These are phyloP conservation scores for Thyatira batis DNA, from an alignment of 2,888 invertebrate genomes.

Conservation along the genomic window DNA sequence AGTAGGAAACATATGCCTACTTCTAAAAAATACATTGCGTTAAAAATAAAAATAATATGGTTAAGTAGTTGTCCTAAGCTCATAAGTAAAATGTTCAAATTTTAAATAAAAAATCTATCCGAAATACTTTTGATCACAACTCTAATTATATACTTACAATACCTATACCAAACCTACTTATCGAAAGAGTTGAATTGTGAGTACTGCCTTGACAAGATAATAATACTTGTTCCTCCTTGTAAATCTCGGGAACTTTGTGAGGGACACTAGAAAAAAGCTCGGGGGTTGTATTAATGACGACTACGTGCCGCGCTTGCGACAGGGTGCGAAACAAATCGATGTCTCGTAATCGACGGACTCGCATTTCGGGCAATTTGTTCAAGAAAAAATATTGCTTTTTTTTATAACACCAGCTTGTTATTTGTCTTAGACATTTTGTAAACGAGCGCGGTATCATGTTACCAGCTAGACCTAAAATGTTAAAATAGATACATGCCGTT, in stretches of 20 bases:
- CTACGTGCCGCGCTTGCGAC: slow-evolving; percentile 52
- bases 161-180: too few relatives aligned
- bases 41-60: too few relatives aligned
- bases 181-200: neutral
- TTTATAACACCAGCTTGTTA: slow-evolving; percentile 29
- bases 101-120: too few relatives aligned
- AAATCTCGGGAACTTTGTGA: slow-evolving; percentile 24
- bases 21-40: too few relatives aligned
- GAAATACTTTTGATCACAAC: too few relatives aligned
- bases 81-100: too few relatives aligned
- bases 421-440: slow-evolving; percentile 5
- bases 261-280: slow-evolving; percentile 41
- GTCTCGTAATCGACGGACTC: slow-evolving; percentile 59
- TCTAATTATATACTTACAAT: too few relatives aligned
- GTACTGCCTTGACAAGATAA: slow-evolving; percentile 6
- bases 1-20: too few relatives aligned
- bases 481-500: neutral
- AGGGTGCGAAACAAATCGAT: slow-evolving; percentile 56
- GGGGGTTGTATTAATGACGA: slow-evolving; percentile 56
- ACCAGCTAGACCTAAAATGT: neutral
- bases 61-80: too few relatives aligned
- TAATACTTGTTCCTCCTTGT: slow-evolving; percentile 10
- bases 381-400: slow-evolving; percentile 42
- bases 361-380: slow-evolving; percentile 51
- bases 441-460: neutral